These are phyloP conservation scores for Microtus montanus DNA, from an alignment of 2,113 vertebrate genomes.

Conservation along the genomic window DNA sequence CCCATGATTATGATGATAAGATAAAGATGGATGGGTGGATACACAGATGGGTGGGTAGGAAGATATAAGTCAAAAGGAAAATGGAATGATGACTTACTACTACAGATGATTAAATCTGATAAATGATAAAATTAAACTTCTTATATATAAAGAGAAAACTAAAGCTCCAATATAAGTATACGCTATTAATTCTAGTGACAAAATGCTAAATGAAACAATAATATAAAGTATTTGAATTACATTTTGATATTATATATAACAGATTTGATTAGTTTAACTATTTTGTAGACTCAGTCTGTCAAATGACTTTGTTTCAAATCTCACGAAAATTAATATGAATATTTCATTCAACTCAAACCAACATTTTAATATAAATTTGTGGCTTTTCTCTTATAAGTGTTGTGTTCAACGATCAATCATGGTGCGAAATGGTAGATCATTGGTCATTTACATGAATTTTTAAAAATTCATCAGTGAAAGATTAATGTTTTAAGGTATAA, in stretches of 20 bases:
- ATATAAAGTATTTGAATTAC: not conserved
- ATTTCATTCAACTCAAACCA: constrained; percentile 35
- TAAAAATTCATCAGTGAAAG: constrained; percentile 15
- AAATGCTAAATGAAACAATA: not conserved
- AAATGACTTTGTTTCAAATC: not conserved
- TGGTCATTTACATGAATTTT: constrained; percentile 11
- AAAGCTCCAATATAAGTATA: constrained; percentile 35
- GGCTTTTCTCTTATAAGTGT: not conserved
- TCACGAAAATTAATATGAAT: constrained; percentile 5
- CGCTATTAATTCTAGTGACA: constrained; percentile 8
- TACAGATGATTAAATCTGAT: not conserved
- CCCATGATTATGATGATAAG: not conserved
- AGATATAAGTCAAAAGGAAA: not conserved
- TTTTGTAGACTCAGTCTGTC: not conserved
- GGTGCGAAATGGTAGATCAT: not conserved
- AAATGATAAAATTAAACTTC: constrained; percentile 36
- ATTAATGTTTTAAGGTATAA: constrained; percentile 9
- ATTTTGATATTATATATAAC: not conserved
- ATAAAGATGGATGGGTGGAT: not conserved
- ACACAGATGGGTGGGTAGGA: not conserved
- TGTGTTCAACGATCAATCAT: not conserved
- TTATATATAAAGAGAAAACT: not conserved
- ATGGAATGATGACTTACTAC: not conserved
- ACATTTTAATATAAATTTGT: not conserved
- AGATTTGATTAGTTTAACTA: not conserved